These are phyloP conservation scores for Holothuria scabra DNA, from an alignment of 53 echinoderm and acorn worm species.

Conservation along the genomic window DNA sequence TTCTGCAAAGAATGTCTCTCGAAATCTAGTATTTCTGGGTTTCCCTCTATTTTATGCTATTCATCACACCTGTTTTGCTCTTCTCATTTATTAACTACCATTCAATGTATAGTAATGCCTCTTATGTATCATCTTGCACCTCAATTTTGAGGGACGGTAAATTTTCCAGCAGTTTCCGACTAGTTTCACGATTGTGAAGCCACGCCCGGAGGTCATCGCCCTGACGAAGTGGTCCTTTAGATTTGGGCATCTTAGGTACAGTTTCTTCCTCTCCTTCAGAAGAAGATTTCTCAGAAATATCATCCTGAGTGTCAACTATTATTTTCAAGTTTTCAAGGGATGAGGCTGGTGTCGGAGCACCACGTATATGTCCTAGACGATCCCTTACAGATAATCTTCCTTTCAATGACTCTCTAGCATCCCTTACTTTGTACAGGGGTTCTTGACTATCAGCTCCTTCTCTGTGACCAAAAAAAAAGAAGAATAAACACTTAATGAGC, in stretches of 20 bases:
- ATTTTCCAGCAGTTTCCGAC: conserved; percentile 66
- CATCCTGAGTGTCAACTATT: conserved; percentile 78
- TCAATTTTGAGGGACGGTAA: conserved; percentile 81
- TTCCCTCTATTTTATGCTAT: too few species aligned
- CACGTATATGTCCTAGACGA: conserved; percentile 41
- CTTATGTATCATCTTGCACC: conserved; percentile 64
- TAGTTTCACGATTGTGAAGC: conserved; percentile 64
- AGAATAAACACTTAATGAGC: background rate
- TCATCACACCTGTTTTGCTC: too few species aligned
- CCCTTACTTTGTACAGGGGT: conserved; percentile 35
- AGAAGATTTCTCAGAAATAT: conserved; percentile 48
- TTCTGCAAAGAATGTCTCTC: too few species aligned
- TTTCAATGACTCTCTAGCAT: conserved; percentile 61
- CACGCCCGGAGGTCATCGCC: conserved; percentile 62
- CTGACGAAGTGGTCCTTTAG: conserved; percentile 20
- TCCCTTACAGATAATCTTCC: conserved; percentile 31
- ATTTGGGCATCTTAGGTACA: conserved; percentile 24
- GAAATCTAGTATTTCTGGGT: too few species aligned
- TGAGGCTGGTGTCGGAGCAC: conserved; percentile 59
- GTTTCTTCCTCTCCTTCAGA: conserved; percentile 57
- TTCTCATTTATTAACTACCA: too few species aligned
- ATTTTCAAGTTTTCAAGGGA: conserved; percentile 89
- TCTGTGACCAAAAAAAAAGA: conserved; percentile 25
- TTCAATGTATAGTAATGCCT: too few species aligned
- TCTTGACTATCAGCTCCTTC: conserved; percentile 24